Conservation (phyloP, 2,113 vertebrate genomes). For the Aptenodytes patagonicus region DNA sequence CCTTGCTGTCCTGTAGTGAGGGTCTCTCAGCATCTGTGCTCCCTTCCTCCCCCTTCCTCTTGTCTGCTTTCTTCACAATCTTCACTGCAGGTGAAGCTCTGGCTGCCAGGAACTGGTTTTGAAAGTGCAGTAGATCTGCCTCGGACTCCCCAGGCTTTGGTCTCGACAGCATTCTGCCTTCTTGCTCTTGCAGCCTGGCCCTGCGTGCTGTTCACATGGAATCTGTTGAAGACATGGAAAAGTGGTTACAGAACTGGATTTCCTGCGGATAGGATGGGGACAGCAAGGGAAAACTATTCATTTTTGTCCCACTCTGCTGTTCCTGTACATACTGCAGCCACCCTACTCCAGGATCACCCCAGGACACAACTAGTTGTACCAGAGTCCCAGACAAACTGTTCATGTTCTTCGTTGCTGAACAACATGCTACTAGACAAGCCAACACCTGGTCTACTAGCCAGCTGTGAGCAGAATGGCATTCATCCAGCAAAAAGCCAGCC, state of each 20-base stretch:
- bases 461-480: background rate
- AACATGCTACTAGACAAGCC: background rate
- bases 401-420: background rate
- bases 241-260: background rate
- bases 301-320: background rate
- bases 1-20: constrained; percentile 57
- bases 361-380: background rate
- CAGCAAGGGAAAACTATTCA: background rate
- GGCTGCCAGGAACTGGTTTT: constrained; percentile 84
- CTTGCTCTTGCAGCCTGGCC: background rate
- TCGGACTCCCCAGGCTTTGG: constrained; percentile 91
- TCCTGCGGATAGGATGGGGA: background rate
- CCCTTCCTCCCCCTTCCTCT: constrained; percentile 74
- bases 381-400: background rate
- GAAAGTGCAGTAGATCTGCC: constrained; percentile 87
- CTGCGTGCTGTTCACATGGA: background rate
- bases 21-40: background rate
- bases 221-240: background rate
- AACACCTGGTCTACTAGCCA: background rate
- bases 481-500: background rate
- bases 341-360: background rate
- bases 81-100: constrained; percentile 79
- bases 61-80: constrained; percentile 85
- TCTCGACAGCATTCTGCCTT: constrained; percentile 82
- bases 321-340: background rate